A percentile compares a stretch with the other conserved stretches of the same genome.
Evolutionary conservation across 2,797 vertebrate species (phyloP).

Genomic region (Synanceia verrucosa): DNA sequence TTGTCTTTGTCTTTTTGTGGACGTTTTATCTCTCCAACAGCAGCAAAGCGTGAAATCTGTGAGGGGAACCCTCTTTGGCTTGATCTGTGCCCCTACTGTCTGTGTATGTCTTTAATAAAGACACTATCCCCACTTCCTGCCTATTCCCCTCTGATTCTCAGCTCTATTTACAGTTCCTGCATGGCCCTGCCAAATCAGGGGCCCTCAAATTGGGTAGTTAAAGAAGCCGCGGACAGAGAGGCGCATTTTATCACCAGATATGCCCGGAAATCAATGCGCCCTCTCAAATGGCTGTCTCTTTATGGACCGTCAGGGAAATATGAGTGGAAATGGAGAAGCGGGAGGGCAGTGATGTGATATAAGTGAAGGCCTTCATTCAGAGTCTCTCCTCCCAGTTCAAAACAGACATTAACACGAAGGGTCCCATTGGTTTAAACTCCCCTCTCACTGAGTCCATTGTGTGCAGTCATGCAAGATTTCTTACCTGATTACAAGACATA

Average conservation of each 20-base stretch:
- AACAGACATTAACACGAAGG: constrained; percentile 71
- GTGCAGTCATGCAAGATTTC: constrained; percentile 63
- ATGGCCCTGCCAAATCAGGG: constrained; percentile 76
- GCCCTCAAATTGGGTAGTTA: constrained; percentile 82
- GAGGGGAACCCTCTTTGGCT: constrained; percentile 28
- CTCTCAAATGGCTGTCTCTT: constrained; percentile 82
- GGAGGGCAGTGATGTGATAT: constrained; percentile 69
- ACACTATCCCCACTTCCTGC: constrained; percentile 48
- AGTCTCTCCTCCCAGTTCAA: constrained; percentile 65
- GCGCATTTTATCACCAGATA: constrained; percentile 82
- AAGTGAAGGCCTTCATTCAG: constrained; percentile 73
- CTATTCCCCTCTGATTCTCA: constrained; percentile 65
- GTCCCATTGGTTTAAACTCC: constrained; percentile 71
- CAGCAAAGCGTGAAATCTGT: constrained; percentile 26
- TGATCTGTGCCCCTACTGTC: constrained; percentile 39
- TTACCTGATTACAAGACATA: constrained; percentile 68
- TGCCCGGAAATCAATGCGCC: constrained; percentile 82
- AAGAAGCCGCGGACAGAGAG: constrained; percentile 74
- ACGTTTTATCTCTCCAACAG: constrained; percentile 43
- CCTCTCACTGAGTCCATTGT: constrained; percentile 66
- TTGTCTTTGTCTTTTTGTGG: constrained; percentile 18
- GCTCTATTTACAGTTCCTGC: constrained; percentile 79
- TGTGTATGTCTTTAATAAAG: constrained; percentile 64
- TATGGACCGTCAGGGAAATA: constrained; percentile 81
- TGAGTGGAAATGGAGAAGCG: constrained; percentile 72